Base-by-base conservation (phyloP, 1,140 invertebrate species). In the Geopemphigus sp. region DNA sequence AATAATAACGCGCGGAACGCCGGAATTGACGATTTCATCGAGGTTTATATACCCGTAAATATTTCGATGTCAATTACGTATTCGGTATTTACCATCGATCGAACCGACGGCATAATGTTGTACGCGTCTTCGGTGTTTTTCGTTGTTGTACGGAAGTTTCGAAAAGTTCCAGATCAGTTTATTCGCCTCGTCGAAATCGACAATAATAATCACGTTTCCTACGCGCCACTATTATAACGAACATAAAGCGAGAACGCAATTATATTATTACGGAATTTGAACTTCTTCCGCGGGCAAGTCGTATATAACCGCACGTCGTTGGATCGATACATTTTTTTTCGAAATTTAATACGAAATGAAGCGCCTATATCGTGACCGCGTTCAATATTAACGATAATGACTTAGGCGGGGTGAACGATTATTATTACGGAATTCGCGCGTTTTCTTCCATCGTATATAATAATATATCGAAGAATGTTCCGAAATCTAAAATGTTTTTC, bases 401-500 rank as follows among this genome's bases (percentile, higher is more conserved):
- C 56, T 24, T 11, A 11, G 24, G 39, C 11, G 6, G 39, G 22
- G 14, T 8, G 15, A 53, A 50, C n/a, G n/a, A 29, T 29, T n/a
- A 32, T 56, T 73, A 73, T 50, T 24, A 68, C 24, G 15, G 6
- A 68, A 68, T 68, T 17, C 22, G 2, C 47, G 17, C 47, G 24
- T 68, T 50, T 50, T 50, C 15, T 47, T 11, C 1, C 1, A 17
- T 17, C 14, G 32, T 39, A 39, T 39, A 24, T 47, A 14, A 3
- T 39, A 29, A 56, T 73, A n/a, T n/a, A 73, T 39, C 11, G n/a
- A 56, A 12, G 26, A 73, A 56, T 73, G 26, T 73, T n/a, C n/a
- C n/a, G n/a, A n/a, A n/a, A 17, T 22, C 26, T n/a, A n/a, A 56
- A 56, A 32, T 32, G 24, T 54, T 32, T 54, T n/a, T 32, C 26